Conservation (phyloP, 2,888 invertebrate genomes). For the Dendrolimus pini region DNA sequence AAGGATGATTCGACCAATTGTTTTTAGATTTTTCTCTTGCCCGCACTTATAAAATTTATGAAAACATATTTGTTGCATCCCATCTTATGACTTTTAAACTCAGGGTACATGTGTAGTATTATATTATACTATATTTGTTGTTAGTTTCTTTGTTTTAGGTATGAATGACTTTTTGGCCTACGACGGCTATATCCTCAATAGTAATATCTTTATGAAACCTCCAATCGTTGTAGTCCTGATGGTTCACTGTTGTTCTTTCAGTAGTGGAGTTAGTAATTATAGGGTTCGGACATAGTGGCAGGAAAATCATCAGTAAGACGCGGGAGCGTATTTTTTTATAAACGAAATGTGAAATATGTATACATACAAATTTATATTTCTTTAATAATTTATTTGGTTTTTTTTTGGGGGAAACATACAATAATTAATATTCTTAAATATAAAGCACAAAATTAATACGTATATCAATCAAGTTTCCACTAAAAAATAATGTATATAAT, state of each 20-base stretch:
- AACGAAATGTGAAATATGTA: too few species aligned
- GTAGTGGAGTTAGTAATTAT: slow-evolving; percentile 42
- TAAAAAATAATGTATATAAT: too few species aligned
- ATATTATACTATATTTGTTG: slow-evolving; percentile 20
- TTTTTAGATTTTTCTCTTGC: slow-evolving; percentile 52
- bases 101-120: slow-evolving; percentile 66
- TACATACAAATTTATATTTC: too few species aligned
- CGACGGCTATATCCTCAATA: slow-evolving; percentile 31
- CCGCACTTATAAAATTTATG: slow-evolving; percentile 32
- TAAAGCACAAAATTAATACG: too few species aligned
- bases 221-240: slow-evolving; percentile 9
- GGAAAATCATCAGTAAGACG: neutral
- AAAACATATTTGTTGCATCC: slow-evolving; percentile 29
- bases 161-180: slow-evolving; percentile 60
- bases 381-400: too few species aligned
- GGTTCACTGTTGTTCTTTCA: slow-evolving; percentile 45
- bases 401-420: too few species aligned
- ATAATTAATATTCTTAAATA: too few species aligned
- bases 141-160: slow-evolving; percentile 22
- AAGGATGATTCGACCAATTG: slow-evolving; percentile 58
- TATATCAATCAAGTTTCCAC: too few species aligned
- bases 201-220: slow-evolving; percentile 20
- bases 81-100: slow-evolving; percentile 71
- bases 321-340: too few species aligned
- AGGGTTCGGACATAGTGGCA: slow-evolving; percentile 36